Evolutionary conservation across 2,797 vertebrate genomes (phyloP).

Genomic region (Pachyuromys duprasi): DNA sequence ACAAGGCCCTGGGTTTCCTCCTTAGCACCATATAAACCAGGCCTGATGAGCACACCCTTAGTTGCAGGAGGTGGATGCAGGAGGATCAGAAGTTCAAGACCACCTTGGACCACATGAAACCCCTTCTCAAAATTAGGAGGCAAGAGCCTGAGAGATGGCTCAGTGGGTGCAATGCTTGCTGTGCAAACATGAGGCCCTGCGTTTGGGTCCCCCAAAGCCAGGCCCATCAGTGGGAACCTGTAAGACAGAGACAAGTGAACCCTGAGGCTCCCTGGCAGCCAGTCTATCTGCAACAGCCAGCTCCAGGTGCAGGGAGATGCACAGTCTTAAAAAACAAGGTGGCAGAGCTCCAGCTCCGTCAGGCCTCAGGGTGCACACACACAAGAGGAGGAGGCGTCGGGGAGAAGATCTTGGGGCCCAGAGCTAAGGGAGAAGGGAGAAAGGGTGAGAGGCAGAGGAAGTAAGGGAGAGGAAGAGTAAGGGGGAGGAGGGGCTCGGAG

Average conservation of each 20-base stretch:
- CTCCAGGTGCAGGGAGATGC: background rate
- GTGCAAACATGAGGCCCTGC: background rate
- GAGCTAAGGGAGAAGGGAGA: accelerated
- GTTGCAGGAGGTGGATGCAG: background rate
- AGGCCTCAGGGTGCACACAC: too few relatives aligned
- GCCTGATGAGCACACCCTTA: too few relatives aligned
- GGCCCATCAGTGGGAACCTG: background rate
- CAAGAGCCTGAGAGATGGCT: background rate
- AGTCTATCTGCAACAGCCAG: too few relatives aligned
- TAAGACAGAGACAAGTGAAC: too few relatives aligned
- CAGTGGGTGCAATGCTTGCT: background rate
- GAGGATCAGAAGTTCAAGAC: background rate
- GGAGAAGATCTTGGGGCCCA: background rate
- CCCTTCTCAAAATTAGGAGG: background rate
- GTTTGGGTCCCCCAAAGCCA: too few relatives aligned
- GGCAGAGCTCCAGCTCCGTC: background rate
- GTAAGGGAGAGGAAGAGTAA: background rate
- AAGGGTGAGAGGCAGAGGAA: background rate
- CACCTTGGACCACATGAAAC: background rate
- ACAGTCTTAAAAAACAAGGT: background rate
- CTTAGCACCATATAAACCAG: background rate
- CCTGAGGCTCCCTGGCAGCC: background rate
- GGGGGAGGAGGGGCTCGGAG: background rate
- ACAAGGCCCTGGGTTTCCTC: too few relatives aligned
- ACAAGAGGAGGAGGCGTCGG: background rate